Evolutionary conservation across 2,113 vertebrate genomes (phyloP), one percentile per base, ranked within the genome.

Genomic region (Pelvicachromis taeniatus): DNA sequence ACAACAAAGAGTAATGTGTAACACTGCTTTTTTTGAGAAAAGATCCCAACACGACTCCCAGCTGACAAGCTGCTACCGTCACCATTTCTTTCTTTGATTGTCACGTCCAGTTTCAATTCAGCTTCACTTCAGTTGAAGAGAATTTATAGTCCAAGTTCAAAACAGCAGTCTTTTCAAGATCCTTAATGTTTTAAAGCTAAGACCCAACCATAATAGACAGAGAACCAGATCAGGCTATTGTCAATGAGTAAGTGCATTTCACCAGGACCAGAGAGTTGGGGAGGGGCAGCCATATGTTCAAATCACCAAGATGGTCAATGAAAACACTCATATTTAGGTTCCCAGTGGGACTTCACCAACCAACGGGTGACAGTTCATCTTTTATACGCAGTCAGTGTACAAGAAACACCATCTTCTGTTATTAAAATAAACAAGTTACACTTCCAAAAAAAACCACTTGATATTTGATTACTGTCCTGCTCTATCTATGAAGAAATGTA

Each of bases 41-140:
- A 2, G 0, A 65, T 0, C 61, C 11, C 19, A 65, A 21, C 61
- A 65, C 38, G 14, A 2, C 61, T 40, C 61, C 33, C 42, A 11
- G 16, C 14, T 73, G 68, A 48, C 42, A 50, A 73, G 5, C 23
- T 50, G 68, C 42, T 31, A 19, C 16, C 14, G 7, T 75, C 26
- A 75, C 9, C 33, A 10, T 50, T 31, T 50, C 16, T 29, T 73
- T 14, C 14, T 48, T 42, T 3, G 14, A 23, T 17, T 11, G 40
- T 29, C 65, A 6, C 3, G 4, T 29, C 65, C 13, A 29, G 40
- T 48, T 50, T 31, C 45, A 73, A 48, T 48, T 19, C 16, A 50
- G 3, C 7, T 50, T 50, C 50, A 19, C 7, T 4, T 73, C 16
- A 48, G 14, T 3, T 48, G 21, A 73, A 73, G 40, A 11, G 0